Conservation (phyloP, 2,888 invertebrate genomes). For the Eubasilissa splendida region DNA sequence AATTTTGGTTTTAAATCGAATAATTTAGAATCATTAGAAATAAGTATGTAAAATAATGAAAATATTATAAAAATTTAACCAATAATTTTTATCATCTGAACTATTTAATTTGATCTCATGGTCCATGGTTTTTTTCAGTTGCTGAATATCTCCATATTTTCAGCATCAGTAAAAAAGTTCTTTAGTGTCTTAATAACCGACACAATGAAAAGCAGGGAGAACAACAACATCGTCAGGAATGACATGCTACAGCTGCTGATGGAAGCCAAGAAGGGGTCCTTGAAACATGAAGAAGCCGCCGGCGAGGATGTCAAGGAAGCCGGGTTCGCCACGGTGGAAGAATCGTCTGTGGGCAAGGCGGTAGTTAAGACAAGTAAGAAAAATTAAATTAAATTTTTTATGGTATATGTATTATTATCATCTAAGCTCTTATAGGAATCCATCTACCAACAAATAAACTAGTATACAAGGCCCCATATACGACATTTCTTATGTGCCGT, state of each 20-base stretch:
- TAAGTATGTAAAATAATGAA: no score
- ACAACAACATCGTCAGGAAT: slow-evolving; percentile 42
- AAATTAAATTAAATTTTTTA: background rate
- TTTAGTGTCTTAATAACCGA: slow-evolving; percentile 43
- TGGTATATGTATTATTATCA: no score
- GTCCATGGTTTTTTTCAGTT: slow-evolving; percentile 33
- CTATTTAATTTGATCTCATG: no score
- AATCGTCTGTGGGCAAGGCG: slow-evolving; percentile 32
- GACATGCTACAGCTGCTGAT: slow-evolving; percentile 50
- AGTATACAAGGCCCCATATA: no score
- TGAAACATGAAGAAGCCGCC: slow-evolving; percentile 59
- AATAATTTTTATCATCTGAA: no score
- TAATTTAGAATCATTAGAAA: no score
- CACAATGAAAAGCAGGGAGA: slow-evolving; percentile 49
- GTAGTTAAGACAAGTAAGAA: slow-evolving; percentile 25
- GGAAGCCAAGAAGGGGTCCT: no score
- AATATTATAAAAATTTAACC: no score
- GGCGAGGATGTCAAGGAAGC: slow-evolving; percentile 44
- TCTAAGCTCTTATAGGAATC: no score
- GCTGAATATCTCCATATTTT: slow-evolving; percentile 44
- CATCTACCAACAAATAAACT: background rate
- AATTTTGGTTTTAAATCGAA: no score
- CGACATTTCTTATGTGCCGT: no score
- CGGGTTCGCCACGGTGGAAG: slow-evolving; percentile 49
- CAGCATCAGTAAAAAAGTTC: slow-evolving; percentile 30